Evolutionary conservation across 2,888 invertebrate genomes (phyloP).

Genomic region (Luperina testacea): DNA sequence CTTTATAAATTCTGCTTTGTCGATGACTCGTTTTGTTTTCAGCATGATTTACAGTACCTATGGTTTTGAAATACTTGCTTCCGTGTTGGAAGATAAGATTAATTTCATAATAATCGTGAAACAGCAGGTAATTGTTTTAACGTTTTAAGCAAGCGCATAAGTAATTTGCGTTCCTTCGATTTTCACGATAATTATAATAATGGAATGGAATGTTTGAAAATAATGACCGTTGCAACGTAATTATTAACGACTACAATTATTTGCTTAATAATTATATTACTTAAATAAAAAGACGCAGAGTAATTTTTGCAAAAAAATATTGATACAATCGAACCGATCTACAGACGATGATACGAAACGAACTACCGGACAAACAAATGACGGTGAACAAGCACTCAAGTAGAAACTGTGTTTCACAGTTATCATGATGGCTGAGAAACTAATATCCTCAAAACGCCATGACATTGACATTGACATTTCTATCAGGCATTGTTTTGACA

Average conservation of each 20-base stretch:
- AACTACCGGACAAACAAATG: neutral
- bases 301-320: neutral
- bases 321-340: neutral
- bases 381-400: too few relatives aligned
- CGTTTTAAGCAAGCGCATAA: neutral
- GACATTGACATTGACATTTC: too few relatives aligned
- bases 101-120: neutral
- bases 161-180: neutral
- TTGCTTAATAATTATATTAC: neutral
- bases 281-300: neutral
- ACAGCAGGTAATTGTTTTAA: neutral
- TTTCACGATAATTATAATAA: slow-evolving; percentile 20
- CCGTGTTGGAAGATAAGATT: neutral
- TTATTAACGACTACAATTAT: slow-evolving; percentile 11
- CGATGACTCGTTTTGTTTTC: too few relatives aligned
- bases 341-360: neutral
- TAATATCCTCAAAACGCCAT: neutral
- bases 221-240: slow-evolving; percentile 26
- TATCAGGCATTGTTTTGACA: neutral
- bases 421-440: neutral
- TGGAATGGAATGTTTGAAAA: neutral
- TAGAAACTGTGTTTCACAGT: neutral
- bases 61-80: neutral
- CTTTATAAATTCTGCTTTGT: too few relatives aligned
- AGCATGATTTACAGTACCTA: neutral